Base-by-base conservation (phyloP, 1,140 invertebrate species). In the Pectinophora gossypiella region DNA sequence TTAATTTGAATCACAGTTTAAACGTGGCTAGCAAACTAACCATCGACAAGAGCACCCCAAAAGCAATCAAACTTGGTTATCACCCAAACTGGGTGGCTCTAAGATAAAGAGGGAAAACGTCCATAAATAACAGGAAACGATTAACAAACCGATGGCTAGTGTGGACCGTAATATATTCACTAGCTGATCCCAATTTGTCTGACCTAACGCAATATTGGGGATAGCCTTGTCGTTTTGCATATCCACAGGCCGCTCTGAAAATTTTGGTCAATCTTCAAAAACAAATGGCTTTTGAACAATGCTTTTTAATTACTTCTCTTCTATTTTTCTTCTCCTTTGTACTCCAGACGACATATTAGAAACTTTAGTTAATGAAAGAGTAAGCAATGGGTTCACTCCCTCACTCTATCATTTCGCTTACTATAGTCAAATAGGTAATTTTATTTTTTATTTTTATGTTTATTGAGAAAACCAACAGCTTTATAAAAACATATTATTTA, bases 171-270 rank as follows among this genome's bases (percentile, higher is more conserved):
- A 85, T 85, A 82, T 85, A 85, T 85, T 83, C 78, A 76, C 72
- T 76, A 61, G 68, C 71, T 72, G 79, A 78, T 82, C 76, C 73
- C 82, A 83, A 85, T 83, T 85, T 85, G 79, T 85, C 78, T 74
- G 76, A 82, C 76, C 79, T 80, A 78, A 84, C 71, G 74, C 72
- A 79, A 81, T 83, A 83, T 80, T 64, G 63, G 67, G 60, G 56
- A 36, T 61, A 56, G 61, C 58, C 58, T 58, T 44, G 47, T 48
- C 50, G 63, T 62, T 72, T 59, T 67, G 58, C 69, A 72, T 73
- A 67, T 64, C 56, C 63, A 56, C 36, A 15, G 5, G 36, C 12
- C 1, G 36, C 3, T n/a, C n/a, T n/a, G n/a, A n/a, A n/a, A n/a
- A n/a, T n/a, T n/a, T n/a, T n/a, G n/a, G n/a, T n/a, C n/a, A n/a